Conservation (phyloP, 2,113 vertebrate species). For the Lathamus discolor region DNA sequence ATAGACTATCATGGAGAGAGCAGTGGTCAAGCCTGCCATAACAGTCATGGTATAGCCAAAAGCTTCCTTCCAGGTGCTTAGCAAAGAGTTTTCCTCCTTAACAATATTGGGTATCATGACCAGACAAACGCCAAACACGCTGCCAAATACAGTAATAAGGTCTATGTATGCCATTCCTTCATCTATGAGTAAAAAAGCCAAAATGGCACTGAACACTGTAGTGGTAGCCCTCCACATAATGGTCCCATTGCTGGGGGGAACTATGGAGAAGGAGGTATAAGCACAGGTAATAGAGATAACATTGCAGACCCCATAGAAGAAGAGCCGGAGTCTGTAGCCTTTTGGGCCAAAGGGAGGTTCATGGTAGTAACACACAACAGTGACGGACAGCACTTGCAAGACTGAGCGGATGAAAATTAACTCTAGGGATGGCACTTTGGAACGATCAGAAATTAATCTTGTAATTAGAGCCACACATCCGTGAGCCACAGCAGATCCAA, state of each 20-base stretch:
- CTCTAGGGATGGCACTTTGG: slow-evolving; percentile 96
- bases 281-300: slow-evolving; percentile 98
- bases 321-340: slow-evolving; percentile 90
- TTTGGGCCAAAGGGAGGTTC: slow-evolving; percentile 94
- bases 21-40: slow-evolving; percentile 93
- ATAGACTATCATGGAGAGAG: slow-evolving; percentile 97
- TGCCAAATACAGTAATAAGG: slow-evolving; percentile 87
- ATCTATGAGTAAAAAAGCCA: slow-evolving; percentile 93
- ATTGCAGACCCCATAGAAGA: slow-evolving; percentile 95
- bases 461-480: slow-evolving; percentile 96
- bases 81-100: slow-evolving; percentile 86
- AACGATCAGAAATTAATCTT: slow-evolving; percentile 90
- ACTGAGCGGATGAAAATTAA: slow-evolving; percentile 96
- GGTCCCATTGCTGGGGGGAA: slow-evolving; percentile 95
- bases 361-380: slow-evolving; percentile 89
- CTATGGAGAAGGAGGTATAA: slow-evolving; percentile 97
- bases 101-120: slow-evolving; percentile 95
- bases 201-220: slow-evolving; percentile 92
- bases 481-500: slow-evolving; percentile 91
- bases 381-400: slow-evolving; percentile 90
- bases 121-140: slow-evolving; percentile 91
- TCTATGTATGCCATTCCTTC: slow-evolving; percentile 90
- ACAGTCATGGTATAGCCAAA: slow-evolving; percentile 98
- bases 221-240: slow-evolving; percentile 98
- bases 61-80: slow-evolving; percentile 95